A percentile compares a stretch with the other conserved stretches of the same genome.
phyloP scores from a whole-genome alignment of 2,888 invertebrate genomes.

The Pristionchus arcanus region DNA sequence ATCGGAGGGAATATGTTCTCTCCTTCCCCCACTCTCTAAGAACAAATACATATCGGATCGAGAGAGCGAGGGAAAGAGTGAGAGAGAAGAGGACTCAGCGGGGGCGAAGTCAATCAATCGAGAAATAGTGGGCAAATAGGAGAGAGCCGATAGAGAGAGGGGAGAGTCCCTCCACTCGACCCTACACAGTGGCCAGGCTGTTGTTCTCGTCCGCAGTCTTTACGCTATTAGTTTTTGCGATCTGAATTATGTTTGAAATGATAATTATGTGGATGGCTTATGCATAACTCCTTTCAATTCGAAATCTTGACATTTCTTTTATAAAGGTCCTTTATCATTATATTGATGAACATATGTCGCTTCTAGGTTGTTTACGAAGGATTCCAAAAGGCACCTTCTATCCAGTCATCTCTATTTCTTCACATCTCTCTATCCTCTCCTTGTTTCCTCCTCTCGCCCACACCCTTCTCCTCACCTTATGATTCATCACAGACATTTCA shows the following conservation, averaged over 20 bases:
- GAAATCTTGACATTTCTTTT: neutral
- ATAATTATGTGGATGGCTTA: too few relatives aligned
- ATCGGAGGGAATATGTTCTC: neutral
- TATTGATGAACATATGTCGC: conserved; percentile 18
- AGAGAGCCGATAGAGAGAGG: neutral
- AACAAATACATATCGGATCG: conserved; percentile 23
- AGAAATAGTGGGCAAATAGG: neutral
- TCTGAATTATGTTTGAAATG: neutral
- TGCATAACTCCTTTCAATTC: neutral
- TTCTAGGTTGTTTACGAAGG: neutral
- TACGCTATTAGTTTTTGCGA: neutral
- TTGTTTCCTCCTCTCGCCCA: neutral
- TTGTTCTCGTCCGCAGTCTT: neutral
- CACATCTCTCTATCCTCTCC: neutral
- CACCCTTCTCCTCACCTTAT: neutral
- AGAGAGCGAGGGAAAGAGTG: neutral
- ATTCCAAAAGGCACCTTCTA: neutral
- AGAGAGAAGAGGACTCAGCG: conserved; percentile 5
- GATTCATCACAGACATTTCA: conserved; percentile 30
- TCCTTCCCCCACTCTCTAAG: neutral
- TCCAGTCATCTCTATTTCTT: conserved; percentile 11
- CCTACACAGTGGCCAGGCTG: conserved; percentile 3
- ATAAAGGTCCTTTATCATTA: neutral
- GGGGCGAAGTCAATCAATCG: conserved; percentile 48
- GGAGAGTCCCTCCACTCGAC: neutral